These are phyloP conservation scores for Amphipoea lucens DNA, from an alignment of 2,888 invertebrate genomes.

Conservation along the genomic window DNA sequence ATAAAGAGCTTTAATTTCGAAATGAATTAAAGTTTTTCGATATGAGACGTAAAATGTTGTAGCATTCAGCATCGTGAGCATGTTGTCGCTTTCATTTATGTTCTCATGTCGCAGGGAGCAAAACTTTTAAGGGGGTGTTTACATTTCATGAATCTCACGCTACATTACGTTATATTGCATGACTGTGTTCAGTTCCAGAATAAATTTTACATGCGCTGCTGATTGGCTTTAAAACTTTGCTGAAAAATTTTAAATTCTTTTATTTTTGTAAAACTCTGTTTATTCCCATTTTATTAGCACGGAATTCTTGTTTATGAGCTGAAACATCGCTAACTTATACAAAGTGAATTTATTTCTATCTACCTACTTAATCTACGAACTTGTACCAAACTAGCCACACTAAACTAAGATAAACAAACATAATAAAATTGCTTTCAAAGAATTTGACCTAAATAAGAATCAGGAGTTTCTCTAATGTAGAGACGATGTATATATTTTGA, in stretches of 20 bases:
- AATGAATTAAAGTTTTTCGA: slow-evolving; percentile 10
- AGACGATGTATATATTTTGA: slow-evolving; percentile 41
- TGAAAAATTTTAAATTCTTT: neutral
- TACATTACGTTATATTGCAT: slow-evolving; percentile 17
- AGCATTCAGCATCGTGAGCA: slow-evolving; percentile 18
- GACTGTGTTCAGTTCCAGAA: neutral
- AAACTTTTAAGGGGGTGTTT: slow-evolving; percentile 24
- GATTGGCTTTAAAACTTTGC: slow-evolving; percentile 10
- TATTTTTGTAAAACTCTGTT: neutral
- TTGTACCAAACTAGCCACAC: slow-evolving; percentile 5
- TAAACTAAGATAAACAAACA: slow-evolving; percentile 32
- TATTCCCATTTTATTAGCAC: neutral
- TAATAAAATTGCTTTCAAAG: slow-evolving; percentile 45
- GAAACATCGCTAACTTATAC: neutral
- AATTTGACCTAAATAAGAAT: slow-evolving; percentile 49
- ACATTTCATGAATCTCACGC: slow-evolving; percentile 4
- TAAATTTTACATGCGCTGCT: neutral
- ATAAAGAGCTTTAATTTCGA: neutral
- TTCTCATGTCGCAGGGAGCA: neutral
- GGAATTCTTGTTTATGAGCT: neutral
- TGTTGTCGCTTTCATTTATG: slow-evolving; percentile 24
- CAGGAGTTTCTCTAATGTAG: slow-evolving; percentile 31
- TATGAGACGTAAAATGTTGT: neutral
- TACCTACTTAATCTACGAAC: slow-evolving; percentile 17
- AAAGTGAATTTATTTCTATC: slow-evolving; percentile 15